A percentile compares a stretch with the other conserved stretches of the same genome.
These are phyloP conservation scores for Rhaphigaster nebulosa DNA, from an alignment of 2,888 invertebrate genomes.

Conservation along the genomic window DNA sequence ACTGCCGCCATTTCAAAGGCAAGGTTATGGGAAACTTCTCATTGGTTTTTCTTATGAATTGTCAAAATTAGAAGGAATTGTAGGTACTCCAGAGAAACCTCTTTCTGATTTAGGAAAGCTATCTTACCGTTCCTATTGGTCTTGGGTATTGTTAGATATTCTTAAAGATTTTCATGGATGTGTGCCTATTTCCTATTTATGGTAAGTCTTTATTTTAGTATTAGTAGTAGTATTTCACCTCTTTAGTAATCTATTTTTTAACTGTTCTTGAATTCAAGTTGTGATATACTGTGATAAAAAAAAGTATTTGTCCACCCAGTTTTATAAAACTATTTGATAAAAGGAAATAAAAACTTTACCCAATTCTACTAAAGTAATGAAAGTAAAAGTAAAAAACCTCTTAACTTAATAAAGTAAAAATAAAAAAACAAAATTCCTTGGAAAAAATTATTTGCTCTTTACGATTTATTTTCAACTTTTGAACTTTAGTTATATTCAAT, in stretches of 20 bases:
- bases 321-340: neutral
- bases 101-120: constrained; percentile 95
- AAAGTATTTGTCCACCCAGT: neutral
- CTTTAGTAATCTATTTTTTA: neutral
- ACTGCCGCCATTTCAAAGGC: constrained; percentile 95
- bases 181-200: constrained; percentile 48
- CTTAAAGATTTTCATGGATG: constrained; percentile 83
- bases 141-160: constrained; percentile 92
- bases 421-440: no score
- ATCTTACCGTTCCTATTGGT: constrained; percentile 98
- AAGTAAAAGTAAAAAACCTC: no score
- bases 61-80: constrained; percentile 91
- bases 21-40: constrained; percentile 95
- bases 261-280: neutral
- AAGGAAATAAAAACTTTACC: neutral
- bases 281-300: neutral
- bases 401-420: no score
- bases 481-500: no score
- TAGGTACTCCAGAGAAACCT: constrained; percentile 99
- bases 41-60: constrained; percentile 98
- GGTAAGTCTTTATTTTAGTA: constrained; percentile 1
- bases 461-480: no score
- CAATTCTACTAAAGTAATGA: neutral
- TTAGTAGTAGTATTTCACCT: neutral
- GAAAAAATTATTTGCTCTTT: no score